Evolutionary conservation across 2,113 vertebrate genomes (phyloP).

Genomic region (Indri indri): DNA sequence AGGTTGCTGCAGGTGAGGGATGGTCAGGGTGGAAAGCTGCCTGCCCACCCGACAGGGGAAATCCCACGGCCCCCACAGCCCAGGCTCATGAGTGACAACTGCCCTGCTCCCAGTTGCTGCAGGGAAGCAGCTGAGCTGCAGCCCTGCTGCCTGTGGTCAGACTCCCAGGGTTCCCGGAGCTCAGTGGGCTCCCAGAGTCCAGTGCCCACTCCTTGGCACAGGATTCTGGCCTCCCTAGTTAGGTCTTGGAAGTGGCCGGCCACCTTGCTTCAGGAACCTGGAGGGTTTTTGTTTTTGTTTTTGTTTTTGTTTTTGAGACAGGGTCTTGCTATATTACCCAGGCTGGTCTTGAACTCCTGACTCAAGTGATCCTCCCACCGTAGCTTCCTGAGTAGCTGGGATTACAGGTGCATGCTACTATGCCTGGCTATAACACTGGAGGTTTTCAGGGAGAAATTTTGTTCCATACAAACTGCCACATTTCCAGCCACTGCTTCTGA

Average conservation of each 20-base stretch:
- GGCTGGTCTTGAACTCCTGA: no score
- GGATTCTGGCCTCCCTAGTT: not conserved
- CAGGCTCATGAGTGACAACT: no score
- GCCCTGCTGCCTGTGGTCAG: not conserved
- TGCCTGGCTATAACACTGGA: not conserved
- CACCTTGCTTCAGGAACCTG: not conserved
- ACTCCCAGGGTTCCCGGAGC: not conserved
- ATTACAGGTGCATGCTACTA: no score
- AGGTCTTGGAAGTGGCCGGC: not conserved
- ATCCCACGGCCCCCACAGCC: not conserved
- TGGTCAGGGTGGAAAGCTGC: no score
- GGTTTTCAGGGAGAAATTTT: not conserved
- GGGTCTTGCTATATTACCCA: no score
- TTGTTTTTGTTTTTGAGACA: no score
- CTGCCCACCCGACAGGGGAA: rapidly evolving
- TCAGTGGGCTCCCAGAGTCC: not conserved
- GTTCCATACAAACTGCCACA: not conserved
- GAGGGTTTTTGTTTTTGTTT: not conserved
- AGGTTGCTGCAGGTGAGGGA: rapidly evolving
- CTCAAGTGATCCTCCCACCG: no score
- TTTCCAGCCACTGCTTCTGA: not conserved
- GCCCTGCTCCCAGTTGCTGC: not conserved
- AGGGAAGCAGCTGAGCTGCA: not conserved
- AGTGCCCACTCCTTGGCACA: not conserved
- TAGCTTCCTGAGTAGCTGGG: no score